phyloP scores from a whole-genome alignment of 2,113 vertebrate species.

The Lepisosteus oculatus region DNA sequence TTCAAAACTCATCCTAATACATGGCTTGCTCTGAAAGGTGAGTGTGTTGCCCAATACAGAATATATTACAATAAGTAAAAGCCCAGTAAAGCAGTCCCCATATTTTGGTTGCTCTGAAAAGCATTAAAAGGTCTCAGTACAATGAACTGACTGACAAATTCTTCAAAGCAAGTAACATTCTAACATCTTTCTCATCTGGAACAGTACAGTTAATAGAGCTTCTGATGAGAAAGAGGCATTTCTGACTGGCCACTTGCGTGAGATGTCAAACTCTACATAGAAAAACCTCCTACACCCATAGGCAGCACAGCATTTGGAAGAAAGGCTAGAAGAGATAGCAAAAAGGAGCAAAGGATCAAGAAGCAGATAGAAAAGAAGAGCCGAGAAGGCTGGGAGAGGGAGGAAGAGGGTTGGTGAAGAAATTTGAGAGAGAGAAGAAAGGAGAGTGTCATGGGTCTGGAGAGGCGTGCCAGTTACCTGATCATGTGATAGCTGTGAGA shows the following conservation, averaged over 20 bases:
- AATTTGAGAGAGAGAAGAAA: slow-evolving; percentile 35
- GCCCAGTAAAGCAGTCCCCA: neutral
- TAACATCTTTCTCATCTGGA: too few relatives aligned
- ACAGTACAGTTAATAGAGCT: too few relatives aligned
- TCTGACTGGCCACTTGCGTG: too few relatives aligned
- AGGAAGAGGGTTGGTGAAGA: slow-evolving; percentile 13
- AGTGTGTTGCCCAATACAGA: too few relatives aligned
- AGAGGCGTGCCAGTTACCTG: slow-evolving; percentile 85
- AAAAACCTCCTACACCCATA: too few relatives aligned
- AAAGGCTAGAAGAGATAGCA: neutral
- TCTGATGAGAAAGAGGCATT: too few relatives aligned
- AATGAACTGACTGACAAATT: neutral
- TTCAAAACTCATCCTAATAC: too few relatives aligned
- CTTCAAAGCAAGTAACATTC: too few relatives aligned
- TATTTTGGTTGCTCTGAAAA: neutral
- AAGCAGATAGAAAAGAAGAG: slow-evolving; percentile 6
- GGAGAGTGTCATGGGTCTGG: slow-evolving; percentile 56
- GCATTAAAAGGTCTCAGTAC: neutral
- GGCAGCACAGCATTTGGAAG: neutral
- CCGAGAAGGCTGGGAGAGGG: neutral
- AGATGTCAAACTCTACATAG: too few relatives aligned
- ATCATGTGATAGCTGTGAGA: slow-evolving; percentile 97
- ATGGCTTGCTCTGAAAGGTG: too few relatives aligned
- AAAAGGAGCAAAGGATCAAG: neutral
- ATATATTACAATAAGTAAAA: too few relatives aligned